Evolutionary conservation across 2,113 vertebrate genomes (phyloP), one percentile per base, ranked within the genome.

Genomic region (Lontra canadensis): DNA sequence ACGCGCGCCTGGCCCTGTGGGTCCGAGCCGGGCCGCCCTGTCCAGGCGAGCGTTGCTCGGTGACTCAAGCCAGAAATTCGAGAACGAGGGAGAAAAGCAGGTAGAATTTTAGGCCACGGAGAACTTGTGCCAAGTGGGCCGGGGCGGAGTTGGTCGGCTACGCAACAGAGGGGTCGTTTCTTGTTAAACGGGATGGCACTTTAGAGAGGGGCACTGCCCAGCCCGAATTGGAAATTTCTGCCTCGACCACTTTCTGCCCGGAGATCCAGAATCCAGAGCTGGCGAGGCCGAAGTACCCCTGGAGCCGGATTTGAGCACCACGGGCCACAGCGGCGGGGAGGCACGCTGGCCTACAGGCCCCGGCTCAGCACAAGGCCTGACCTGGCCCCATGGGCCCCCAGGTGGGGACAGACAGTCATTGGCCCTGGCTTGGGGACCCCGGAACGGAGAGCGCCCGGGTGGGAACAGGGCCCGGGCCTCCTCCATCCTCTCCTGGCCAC

Each of bases 91-190:
- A 55, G 52, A 4, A 86, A 71, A 93, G 78, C 74, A 69, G 63
- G 34, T 81, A 55, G 97, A 96, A 84, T 90, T 88, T 96, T 88
- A 55, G 47, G 94, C 87, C 89, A 9, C 89, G 0, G 13, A 83
- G 94, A 94, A 89, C 65, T 67, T 74, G 92, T 26, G 88, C 82
- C 11, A 31, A 61, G 74, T 34, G 94, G 71, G 49, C 71, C 14
- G 1, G 34, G 47, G 71, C 39, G 49, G 9, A 67, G 57, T 29
- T 8, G 71, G 82, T 90, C n/a, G 34, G 71, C 73, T 79, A 67
- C 52, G 92, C 57, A 13, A 69, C 86, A 44, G 82, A 90, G 80
- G 87, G 81, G 65, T 69, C 15, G 34, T 44, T 97, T 92, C 97
- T 97, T 81, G 49, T 47, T 39, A 88, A 65, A 52, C 90, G 87